Conservation (phyloP, 1,140 invertebrate species). For the Saccostrea echinata region DNA sequence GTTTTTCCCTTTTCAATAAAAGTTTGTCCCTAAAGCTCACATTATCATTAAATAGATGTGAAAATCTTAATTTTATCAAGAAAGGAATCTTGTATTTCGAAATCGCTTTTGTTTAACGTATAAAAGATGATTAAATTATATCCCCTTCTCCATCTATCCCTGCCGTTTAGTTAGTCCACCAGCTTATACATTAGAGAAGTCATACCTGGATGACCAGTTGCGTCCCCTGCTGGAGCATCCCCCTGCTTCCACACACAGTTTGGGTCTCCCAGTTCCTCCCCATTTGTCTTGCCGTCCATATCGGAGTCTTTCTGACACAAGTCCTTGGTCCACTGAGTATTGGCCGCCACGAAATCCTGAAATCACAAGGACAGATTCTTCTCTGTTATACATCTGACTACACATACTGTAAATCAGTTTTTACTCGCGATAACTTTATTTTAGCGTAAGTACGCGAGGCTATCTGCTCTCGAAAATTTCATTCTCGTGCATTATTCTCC, state of each 20-base stretch:
- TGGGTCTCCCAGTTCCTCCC: conserved; percentile 61
- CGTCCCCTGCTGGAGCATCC: conserved; percentile 8
- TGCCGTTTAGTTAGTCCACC: background rate
- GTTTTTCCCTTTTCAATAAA: too few species aligned
- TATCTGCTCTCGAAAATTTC: too few species aligned
- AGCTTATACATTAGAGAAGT: background rate
- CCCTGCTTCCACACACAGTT: conserved; percentile 57
- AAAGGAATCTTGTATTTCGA: too few species aligned
- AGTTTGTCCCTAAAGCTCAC: too few species aligned
- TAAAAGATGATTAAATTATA: background rate
- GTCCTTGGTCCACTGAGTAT: conserved; percentile 48
- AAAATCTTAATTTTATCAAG: too few species aligned
- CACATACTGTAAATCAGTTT: too few species aligned
- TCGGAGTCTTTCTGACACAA: conserved; percentile 61
- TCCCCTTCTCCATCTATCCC: background rate
- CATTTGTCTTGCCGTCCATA: conserved; percentile 60
- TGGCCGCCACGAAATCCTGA: conserved; percentile 11
- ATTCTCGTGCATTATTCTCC: too few species aligned
- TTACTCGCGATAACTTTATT: too few species aligned
- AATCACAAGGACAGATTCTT: background rate
- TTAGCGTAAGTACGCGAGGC: too few species aligned
- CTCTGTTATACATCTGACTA: too few species aligned
- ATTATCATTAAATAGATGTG: too few species aligned
- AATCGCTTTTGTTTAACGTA: background rate
- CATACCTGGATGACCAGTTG: conserved; percentile 45